Conservation (phyloP, 2,888 invertebrate genomes). For the Limenitis camilla region DNA sequence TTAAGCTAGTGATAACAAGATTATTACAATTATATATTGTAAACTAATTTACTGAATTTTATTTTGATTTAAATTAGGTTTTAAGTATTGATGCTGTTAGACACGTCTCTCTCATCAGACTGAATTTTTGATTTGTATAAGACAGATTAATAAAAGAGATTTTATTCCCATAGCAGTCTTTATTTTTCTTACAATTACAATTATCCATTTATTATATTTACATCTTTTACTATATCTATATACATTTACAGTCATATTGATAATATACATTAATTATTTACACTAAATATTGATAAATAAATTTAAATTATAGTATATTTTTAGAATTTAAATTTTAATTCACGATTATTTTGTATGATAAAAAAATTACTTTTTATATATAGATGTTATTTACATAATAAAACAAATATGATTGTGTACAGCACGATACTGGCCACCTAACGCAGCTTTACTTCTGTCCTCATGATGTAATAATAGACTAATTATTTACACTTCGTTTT, state of each 20-base stretch:
- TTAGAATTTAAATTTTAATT: neutral
- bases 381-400: too few species aligned
- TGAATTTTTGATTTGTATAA: slow-evolving; percentile 11
- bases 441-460: too few species aligned
- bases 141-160: slow-evolving; percentile 28
- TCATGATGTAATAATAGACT: too few species aligned
- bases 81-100: neutral
- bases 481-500: too few species aligned
- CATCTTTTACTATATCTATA: slow-evolving; percentile 21
- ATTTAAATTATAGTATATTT: neutral
- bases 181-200: slow-evolving; percentile 55
- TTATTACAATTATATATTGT: neutral
- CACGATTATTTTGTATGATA: neutral
- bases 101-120: slow-evolving; percentile 5
- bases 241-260: slow-evolving; percentile 15
- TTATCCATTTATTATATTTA: slow-evolving; percentile 33
- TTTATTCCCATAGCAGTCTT: slow-evolving; percentile 67
- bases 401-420: too few species aligned
- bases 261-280: slow-evolving; percentile 3
- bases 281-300: neutral
- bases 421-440: too few species aligned
- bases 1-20: neutral
- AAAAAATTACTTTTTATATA: too few species aligned
- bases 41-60: neutral
- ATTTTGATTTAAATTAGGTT: neutral